Base-by-base conservation (phyloP, 2,797 vertebrate species). In the Coregonus suidteri region DNA sequence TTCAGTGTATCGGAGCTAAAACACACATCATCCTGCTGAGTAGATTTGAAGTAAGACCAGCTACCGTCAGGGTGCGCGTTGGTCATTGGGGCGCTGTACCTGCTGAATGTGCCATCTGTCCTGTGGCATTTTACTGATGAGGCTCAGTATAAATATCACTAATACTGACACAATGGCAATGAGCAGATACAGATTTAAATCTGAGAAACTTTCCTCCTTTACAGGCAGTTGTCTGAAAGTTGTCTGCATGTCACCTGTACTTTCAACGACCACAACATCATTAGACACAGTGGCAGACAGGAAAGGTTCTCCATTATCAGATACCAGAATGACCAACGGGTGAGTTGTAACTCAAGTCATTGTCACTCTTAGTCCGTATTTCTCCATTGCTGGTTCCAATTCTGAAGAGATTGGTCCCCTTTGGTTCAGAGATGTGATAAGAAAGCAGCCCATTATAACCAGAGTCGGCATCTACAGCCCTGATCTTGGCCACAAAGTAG, bases 251-350 rank as follows among this genome's bases (percentile, higher is more conserved):
- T 71, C 76, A 41, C 73, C 76, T 16, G 16, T 52, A 1, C 68
- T 80, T 62, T 83, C 81, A 64, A 80, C 59, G 34, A 90, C 37
- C 74, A 85, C 83, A 52, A 91, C 62, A 31, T 82, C 81, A 18
- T 90, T 51, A 2, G 84, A 84, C 0, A 84, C 79, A 18, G 83
- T 83, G 4, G 80, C 62, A n/a, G 88, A 88, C 15, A 80, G 81
- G 1, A 82, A n/a, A 1, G 89, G 90, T 20, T 85, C 82, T 20
- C 90, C 91, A 18, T 91, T 83, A 64, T 92, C 90, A 54, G 83
- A 86, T 4, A 91, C 87, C 53, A 89, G 16, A 53, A 93, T 80
- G 16, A 90, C 16, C 30, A 93, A 72, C 5, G 15, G 77, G 41
- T 89, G 88, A 0, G 41, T 79, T 18, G 80, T 25, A 25, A 25